Conservation (phyloP, 2,113 vertebrate species). For the Xenopus borealis region DNA sequence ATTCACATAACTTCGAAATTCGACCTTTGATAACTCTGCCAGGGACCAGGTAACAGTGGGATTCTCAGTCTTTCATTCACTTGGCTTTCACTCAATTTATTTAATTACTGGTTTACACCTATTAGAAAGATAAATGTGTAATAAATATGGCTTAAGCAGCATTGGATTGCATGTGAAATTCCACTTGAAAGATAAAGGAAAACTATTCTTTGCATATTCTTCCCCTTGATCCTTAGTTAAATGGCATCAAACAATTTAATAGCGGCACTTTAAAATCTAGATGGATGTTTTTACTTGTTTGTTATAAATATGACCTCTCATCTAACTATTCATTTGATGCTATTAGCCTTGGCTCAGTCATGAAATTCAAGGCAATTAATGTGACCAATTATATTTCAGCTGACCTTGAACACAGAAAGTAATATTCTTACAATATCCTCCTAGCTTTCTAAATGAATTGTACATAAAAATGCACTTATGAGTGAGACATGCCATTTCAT, state of each 20-base stretch:
- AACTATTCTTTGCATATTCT: too few relatives aligned
- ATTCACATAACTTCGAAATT: too few relatives aligned
- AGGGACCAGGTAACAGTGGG: too few relatives aligned
- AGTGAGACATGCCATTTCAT: constrained; percentile 1
- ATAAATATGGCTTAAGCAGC: too few relatives aligned
- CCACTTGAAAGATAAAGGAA: too few relatives aligned
- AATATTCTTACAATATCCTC: constrained; percentile 22
- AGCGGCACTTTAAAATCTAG: constrained; percentile 3
- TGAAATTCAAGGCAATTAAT: constrained; percentile 37
- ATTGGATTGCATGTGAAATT: too few relatives aligned
- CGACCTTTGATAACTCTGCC: too few relatives aligned
- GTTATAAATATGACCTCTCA: constrained; percentile 30
- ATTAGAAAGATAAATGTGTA: too few relatives aligned
- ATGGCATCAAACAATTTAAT: constrained; percentile 7
- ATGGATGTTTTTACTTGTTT: constrained; percentile 21
- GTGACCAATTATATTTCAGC: constrained; percentile 36
- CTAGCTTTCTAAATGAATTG: constrained; percentile 15
- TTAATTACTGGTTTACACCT: too few relatives aligned
- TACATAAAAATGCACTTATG: constrained; percentile 17
- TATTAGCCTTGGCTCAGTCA: constrained; percentile 35
- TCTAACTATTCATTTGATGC: constrained; percentile 22
- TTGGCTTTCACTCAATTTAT: too few relatives aligned
- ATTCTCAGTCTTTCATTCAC: too few relatives aligned
- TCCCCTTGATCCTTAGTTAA: too few relatives aligned
- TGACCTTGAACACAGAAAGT: constrained; percentile 31